Conservation (phyloP, 2,113 vertebrate species). For the Callionymus lyra region DNA sequence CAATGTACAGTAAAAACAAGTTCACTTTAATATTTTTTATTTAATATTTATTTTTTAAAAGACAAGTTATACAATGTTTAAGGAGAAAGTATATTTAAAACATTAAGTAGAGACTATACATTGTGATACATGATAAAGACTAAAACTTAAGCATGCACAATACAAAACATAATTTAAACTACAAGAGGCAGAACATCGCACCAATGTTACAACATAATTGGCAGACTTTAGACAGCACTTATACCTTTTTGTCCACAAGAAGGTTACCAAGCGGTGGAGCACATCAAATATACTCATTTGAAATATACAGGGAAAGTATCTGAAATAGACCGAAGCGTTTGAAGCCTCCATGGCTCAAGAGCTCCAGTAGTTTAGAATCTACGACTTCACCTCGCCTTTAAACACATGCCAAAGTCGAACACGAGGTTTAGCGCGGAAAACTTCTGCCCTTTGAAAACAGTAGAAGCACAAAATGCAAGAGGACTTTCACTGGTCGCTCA, state of each 20-base stretch:
- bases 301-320: slow-evolving; percentile 86
- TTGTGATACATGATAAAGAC: slow-evolving; percentile 31
- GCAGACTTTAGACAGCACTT: slow-evolving; percentile 99
- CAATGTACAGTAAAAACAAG: too few species aligned
- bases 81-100: slow-evolving; percentile 34
- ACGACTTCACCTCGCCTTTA: slow-evolving; percentile 78
- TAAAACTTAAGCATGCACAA: slow-evolving; percentile 68
- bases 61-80: slow-evolving; percentile 51
- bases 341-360: slow-evolving; percentile 92
- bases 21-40: too few species aligned
- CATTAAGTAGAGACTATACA: slow-evolving; percentile 1
- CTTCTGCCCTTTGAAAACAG: slow-evolving; percentile 77
- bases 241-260: slow-evolving; percentile 99
- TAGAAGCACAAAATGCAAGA: slow-evolving; percentile 91
- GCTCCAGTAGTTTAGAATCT: slow-evolving; percentile 78
- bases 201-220: slow-evolving; percentile 97
- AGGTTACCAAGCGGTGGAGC: slow-evolving; percentile 97
- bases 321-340: slow-evolving; percentile 82
- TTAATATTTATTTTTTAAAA: too few species aligned
- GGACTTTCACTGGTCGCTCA: slow-evolving; percentile 85
- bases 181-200: slow-evolving; percentile 80
- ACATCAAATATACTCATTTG: slow-evolving; percentile 91
- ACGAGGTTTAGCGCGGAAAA: slow-evolving; percentile 89
- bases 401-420: slow-evolving; percentile 81
- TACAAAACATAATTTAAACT: slow-evolving; percentile 51